Conservation (phyloP, 2,113 vertebrate species). For the Cnemophilus loriae region DNA sequence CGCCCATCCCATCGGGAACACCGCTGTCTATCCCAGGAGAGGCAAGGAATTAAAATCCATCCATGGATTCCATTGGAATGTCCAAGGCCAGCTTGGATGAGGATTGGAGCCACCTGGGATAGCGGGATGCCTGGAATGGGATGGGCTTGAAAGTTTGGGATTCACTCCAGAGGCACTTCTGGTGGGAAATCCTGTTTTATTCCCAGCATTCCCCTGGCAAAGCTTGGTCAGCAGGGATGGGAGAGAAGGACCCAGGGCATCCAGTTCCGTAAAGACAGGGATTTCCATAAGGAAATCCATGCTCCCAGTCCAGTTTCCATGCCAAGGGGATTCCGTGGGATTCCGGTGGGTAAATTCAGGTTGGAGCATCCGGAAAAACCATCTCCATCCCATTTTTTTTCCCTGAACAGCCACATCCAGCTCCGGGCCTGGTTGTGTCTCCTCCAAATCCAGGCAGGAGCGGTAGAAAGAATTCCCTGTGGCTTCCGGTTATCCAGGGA, state of each 20-base stretch:
- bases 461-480: not conserved
- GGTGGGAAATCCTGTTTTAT: not conserved
- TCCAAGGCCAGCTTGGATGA: not conserved
- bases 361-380: not conserved
- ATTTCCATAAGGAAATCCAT: not conserved
- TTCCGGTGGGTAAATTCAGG: not conserved
- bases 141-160: not conserved
- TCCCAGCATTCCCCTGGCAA: not conserved
- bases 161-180: not conserved
- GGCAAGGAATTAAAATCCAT: not conserved
- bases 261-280: not conserved
- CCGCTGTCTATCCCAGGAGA: not conserved
- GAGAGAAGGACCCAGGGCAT: not conserved
- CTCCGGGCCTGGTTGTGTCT: not conserved
- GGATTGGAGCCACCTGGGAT: not conserved
- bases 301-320: not conserved
- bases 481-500: not conserved
- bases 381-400: not conserved
- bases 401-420: not conserved
- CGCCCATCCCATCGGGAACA: rapidly evolving
- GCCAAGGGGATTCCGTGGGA: not conserved
- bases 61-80: not conserved
- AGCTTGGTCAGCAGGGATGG: not conserved
- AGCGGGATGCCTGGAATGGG: not conserved
- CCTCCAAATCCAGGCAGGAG: not conserved